phyloP scores from a whole-genome alignment of 2,113 vertebrate genomes.

The Sigmodon hispidus region DNA sequence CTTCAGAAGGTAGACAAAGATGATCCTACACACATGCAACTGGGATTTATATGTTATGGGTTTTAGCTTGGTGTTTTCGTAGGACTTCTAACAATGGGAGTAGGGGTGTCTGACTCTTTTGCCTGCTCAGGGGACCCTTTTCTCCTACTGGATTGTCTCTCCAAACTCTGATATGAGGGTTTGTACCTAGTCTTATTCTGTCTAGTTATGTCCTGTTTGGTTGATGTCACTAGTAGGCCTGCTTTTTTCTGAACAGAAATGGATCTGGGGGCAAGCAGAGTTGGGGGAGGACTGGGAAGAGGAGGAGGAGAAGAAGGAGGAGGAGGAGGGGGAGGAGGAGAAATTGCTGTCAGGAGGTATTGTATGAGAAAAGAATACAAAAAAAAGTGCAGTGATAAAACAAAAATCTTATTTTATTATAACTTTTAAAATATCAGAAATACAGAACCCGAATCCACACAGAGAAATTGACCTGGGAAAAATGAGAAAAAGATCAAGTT shows the following conservation, averaged over 20 bases:
- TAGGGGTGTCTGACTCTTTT: not conserved
- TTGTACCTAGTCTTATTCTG: not conserved
- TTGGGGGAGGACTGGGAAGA: too few relatives aligned
- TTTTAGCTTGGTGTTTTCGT: not conserved
- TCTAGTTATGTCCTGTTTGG: not conserved
- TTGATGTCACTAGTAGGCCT: not conserved
- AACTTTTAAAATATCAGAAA: constrained; percentile 1
- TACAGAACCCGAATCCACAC: not conserved
- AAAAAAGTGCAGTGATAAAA: constrained; percentile 11
- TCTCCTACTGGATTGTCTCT: not conserved
- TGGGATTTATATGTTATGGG: not conserved
- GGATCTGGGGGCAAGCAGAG: not conserved
- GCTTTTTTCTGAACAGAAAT: not conserved
- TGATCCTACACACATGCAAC: not conserved
- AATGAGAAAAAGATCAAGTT: not conserved
- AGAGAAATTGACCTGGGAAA: not conserved
- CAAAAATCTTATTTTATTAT: not conserved
- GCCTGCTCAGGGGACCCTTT: not conserved
- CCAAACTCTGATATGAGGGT: not conserved
- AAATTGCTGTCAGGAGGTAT: not conserved
- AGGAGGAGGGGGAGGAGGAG: too few relatives aligned
- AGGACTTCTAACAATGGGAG: not conserved
- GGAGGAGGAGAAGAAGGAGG: not conserved
- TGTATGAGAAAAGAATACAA: not conserved
- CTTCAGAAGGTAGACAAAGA: constrained; percentile 1